Conservation (phyloP, 2,797 vertebrate genomes). For the Crocidura indochinensis region DNA sequence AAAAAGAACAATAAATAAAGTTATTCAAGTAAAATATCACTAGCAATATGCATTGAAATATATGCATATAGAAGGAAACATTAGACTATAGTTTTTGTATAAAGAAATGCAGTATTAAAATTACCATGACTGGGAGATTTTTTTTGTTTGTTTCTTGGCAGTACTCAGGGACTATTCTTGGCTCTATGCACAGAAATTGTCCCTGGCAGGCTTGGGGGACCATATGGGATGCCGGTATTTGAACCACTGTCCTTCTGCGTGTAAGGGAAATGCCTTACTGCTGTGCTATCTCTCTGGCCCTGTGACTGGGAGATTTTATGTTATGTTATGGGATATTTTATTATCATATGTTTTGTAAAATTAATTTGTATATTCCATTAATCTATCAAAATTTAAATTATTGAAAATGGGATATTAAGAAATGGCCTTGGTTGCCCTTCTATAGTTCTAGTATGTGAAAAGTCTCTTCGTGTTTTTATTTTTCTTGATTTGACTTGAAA, state of each 20-base stretch:
- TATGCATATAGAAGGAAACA: not conserved
- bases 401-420: not conserved
- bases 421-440: not conserved
- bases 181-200: no score
- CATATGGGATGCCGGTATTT: no score
- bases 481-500: not conserved
- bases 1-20: not conserved
- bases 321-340: no score
- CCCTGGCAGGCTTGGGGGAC: no score
- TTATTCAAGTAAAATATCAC: not conserved
- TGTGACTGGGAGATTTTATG: no score
- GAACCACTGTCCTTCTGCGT: no score
- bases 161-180: no score
- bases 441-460: not conserved
- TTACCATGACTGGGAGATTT: no score
- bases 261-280: no score
- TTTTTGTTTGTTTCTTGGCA: no score
- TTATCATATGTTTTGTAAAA: not conserved
- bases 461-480: not conserved
- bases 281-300: no score
- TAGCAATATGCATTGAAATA: not conserved
- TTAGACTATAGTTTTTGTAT: no score
- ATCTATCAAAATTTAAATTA: constrained; percentile 42
- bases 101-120: not conserved
- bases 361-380: not conserved